Evolutionary conservation across 2,113 vertebrate genomes (phyloP).

Genomic region (Corythornis madagascariensis): DNA sequence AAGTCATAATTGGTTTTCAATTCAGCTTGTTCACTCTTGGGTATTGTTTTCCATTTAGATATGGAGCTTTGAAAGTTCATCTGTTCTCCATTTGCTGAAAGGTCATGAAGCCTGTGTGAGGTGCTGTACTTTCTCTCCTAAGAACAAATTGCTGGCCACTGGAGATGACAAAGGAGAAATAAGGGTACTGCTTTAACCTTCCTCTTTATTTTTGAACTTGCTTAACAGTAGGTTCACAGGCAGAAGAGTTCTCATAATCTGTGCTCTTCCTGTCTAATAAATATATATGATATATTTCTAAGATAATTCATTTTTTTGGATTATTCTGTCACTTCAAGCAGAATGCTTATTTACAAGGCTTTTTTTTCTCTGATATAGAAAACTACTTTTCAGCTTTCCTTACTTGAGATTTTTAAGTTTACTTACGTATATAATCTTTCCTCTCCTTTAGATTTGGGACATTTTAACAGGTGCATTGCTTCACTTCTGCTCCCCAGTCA

Average conservation of each 20-base stretch:
- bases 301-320: neutral
- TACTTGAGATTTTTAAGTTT: neutral
- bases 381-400: neutral
- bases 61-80: constrained; percentile 83
- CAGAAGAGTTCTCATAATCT: neutral
- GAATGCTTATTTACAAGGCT: neutral
- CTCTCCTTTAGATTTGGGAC: constrained; percentile 84
- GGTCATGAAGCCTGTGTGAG: constrained; percentile 91
- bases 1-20: neutral
- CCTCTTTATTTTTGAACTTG: neutral
- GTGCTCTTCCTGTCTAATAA: neutral
- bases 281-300: neutral
- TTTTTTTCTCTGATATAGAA: neutral
- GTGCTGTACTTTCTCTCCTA: constrained; percentile 89
- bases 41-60: constrained; percentile 74
- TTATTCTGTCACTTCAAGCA: neutral
- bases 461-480: constrained; percentile 79
- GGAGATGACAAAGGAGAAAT: constrained; percentile 97
- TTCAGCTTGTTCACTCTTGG: neutral
- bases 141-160: constrained; percentile 83
- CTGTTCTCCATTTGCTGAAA: constrained; percentile 75
- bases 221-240: neutral
- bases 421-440: neutral
- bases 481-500: constrained; percentile 81
- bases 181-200: constrained; percentile 76